Percentiles rank a stretch among this genome's conserved stretches.
Conservation (phyloP, 1,140 invertebrate species). For the Nasonia vitripennis region DNA sequence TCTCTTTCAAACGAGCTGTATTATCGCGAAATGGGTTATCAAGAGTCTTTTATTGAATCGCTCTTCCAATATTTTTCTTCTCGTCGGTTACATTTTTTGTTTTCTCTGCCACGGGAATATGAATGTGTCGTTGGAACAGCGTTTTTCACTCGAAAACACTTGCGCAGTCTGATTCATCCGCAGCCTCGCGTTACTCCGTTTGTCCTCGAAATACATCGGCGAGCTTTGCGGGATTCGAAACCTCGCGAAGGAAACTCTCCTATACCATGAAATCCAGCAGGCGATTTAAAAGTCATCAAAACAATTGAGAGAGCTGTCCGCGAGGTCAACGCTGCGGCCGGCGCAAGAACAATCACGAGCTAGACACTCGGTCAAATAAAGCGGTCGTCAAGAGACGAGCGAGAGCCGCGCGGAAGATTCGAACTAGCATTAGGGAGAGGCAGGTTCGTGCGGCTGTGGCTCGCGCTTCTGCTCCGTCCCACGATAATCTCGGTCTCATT, state of each 20-base stretch:
- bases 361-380: neutral
- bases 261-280: neutral
- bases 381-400: neutral
- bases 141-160: neutral
- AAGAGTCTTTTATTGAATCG: too few relatives aligned
- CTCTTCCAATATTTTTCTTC: too few relatives aligned
- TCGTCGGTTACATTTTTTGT: too few relatives aligned
- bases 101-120: too few relatives aligned
- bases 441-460: neutral
- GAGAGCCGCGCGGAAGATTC: neutral
- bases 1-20: too few relatives aligned
- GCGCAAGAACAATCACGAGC: neutral
- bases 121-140: too few relatives aligned
- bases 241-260: constrained; percentile 45
- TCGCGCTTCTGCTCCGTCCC: constrained; percentile 55
- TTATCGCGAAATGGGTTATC: too few relatives aligned
- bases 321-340: neutral
- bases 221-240: constrained; percentile 48
- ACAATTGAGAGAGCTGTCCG: constrained; percentile 13
- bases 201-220: neutral
- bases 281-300: constrained; percentile 32
- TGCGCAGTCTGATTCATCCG: neutral
- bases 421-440: neutral
- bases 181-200: neutral
- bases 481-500: constrained; percentile 64